Evolutionary conservation across 2,797 vertebrate genomes (phyloP), one percentile per base, ranked within the genome.

Genomic region (Phrynocephalus forsythii): DNA sequence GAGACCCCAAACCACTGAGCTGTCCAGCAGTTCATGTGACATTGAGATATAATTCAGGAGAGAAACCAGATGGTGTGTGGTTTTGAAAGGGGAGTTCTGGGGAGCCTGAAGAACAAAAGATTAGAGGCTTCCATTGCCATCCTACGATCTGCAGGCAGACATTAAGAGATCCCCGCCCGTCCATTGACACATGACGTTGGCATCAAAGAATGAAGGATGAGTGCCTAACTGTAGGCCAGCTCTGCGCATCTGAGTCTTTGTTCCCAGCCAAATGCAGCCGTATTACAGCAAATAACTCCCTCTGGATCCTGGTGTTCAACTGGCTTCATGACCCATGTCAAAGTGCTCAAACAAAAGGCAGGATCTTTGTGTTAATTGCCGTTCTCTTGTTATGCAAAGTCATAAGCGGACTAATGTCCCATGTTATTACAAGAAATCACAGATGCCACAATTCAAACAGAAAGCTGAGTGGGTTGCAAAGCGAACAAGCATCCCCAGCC

Each of bases 331-430:
- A 89, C 90, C 92, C 90, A 0, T 89, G 90, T 91, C 89, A 86
- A 78, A 22, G 33, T 89, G 89, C 91, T 90, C 84, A 86, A 75
- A 94, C 84, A 16, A 73, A 80, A 91, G 92, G 72, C 92, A 87
- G 83, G 87, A 91, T 72, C n/a, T 0, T 79, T n/a, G 16, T 79
- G 90, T 88, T 95, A 93, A 95, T 92, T 95, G 94, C 90, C 85
- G 38, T 94, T 84, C 92, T 93, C 93, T 93, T 92, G 88, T 94
- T 94, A 80, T 15, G 89, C 89, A 86, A 92, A 95, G 92, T 88
- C 94, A 94, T 93, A 90, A 88, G 91, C 87, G 83, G 93, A 87
- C 91, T 91, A 92, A 94, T 93, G 95, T 95, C 93, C 95, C 93
- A 10, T 95, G 92, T 95, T 90, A 95, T 89, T 94, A 86, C 94